phyloP scores from a whole-genome alignment of 2,888 invertebrate species.

The Agriopis aurantiaria region DNA sequence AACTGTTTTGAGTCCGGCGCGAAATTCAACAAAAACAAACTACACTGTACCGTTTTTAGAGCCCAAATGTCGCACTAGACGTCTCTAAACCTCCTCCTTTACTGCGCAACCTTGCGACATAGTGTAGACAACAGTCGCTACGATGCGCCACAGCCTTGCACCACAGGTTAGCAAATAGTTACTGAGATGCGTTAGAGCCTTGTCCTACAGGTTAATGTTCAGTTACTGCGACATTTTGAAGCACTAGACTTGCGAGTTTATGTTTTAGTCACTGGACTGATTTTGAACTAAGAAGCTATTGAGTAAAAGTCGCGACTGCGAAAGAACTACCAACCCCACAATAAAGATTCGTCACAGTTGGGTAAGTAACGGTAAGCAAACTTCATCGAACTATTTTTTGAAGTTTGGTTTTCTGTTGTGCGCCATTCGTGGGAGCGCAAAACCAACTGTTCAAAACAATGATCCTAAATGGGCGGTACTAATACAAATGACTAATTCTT shows the following conservation, averaged over 20 bases:
- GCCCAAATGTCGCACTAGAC: constrained; percentile 26
- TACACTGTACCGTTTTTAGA: constrained; percentile 30
- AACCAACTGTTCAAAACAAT: constrained; percentile 23
- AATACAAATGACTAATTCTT: constrained; percentile 20
- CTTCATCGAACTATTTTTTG: neutral
- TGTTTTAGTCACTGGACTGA: neutral
- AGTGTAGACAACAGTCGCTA: constrained; percentile 24
- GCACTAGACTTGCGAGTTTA: constrained; percentile 7
- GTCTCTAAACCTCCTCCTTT: constrained; percentile 1
- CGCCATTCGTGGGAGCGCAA: constrained; percentile 14
- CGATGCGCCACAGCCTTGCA: constrained; percentile 32
- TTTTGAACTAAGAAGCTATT: neutral
- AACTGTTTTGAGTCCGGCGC: constrained; percentile 20
- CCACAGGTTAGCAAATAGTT: constrained; percentile 21
- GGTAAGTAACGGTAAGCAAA: constrained; percentile 6
- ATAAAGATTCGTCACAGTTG: constrained; percentile 2
- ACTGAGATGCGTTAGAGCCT: constrained; percentile 1
- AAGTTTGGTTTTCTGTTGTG: constrained; percentile 3
- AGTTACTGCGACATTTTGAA: neutral
- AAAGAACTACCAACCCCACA: neutral
- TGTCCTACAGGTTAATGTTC: neutral
- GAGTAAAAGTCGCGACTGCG: neutral
- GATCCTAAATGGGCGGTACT: constrained; percentile 10
- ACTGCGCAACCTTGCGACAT: constrained; percentile 32
- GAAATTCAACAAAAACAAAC: constrained; percentile 27